Base-by-base conservation (phyloP, 2,888 invertebrate genomes). In the Bimastos eiseni region DNA sequence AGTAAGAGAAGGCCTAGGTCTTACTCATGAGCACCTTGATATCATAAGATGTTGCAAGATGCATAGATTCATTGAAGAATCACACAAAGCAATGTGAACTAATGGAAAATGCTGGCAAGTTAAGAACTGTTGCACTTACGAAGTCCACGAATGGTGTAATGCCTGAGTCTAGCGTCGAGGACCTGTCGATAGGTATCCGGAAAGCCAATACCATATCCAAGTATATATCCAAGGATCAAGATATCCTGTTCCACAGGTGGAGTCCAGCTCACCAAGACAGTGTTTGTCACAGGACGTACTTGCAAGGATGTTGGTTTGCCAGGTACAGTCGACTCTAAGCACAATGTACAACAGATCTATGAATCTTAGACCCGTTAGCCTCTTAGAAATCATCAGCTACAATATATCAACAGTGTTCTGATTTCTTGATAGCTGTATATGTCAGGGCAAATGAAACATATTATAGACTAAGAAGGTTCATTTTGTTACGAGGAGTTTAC, bases 141-240 rank as follows among this genome's bases (percentile, higher is more conserved):
- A 19, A 98, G 96, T 92, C 96, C 96, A 91, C 97, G 96, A 91
- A 99, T 97, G 91, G 97, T 96, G 95, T 97, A 97, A 93, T 96
- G 97, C 92, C 98, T 96, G 92, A 97, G 96, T 91, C 97, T 97
- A 91, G 98, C 97, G 93, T 98, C 98, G 90, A 99, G 96, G 91
- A 97, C 96, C 90, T 97, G 96, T 21, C 97, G 96, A 94, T 97
- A 97, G 91, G 97, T 97, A 95, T 99, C 99, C 0, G 99, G 98
- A 93, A 98, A 97, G 55, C 98, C 98, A 93, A 97, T 97, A 55
- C 99, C 99, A 98, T 99, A 99, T 90, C 98, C 98, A 92, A 99
- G 96, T 92, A 97, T 97, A 95, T 98, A 99, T 91, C 98, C 98
- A 49, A 98, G 96, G 91, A 98, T 97, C 95, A 98, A 96, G 92